Percentiles rank a stretch among this genome's conserved stretches.
phyloP scores from a whole-genome alignment of 2,797 vertebrate genomes.

The Taeniopygia guttata region DNA sequence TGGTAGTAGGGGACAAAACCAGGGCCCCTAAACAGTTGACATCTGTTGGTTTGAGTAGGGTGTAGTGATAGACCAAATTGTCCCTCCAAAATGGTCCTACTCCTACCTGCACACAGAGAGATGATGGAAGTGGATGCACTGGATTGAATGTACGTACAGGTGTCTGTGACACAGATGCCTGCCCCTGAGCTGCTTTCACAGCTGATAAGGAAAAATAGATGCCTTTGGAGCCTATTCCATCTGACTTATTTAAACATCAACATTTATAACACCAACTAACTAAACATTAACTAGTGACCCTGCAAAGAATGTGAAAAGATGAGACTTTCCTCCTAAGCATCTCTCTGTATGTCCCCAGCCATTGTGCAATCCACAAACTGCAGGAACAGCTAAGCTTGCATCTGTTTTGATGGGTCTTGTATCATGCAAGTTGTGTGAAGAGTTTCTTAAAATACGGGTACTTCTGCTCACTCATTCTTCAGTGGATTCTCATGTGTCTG shows the following conservation, averaged over 20 bases:
- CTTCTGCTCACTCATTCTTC: not conserved
- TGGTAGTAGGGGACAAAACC: not conserved
- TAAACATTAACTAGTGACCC: conserved; percentile 11
- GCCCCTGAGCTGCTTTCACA: not conserved
- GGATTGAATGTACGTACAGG: not conserved
- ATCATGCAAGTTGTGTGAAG: not conserved
- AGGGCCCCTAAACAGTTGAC: not conserved
- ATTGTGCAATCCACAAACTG: not conserved
- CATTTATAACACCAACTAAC: not conserved
- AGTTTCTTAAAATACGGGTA: not conserved
- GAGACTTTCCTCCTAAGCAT: not conserved
- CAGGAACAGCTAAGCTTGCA: not conserved
- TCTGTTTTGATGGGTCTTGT: not conserved
- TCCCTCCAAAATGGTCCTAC: not conserved
- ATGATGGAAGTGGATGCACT: not conserved
- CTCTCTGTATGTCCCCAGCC: not conserved
- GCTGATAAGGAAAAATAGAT: not conserved
- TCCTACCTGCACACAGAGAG: not conserved
- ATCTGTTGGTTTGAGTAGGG: not conserved
- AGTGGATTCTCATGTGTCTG: not conserved
- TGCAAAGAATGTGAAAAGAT: not conserved
- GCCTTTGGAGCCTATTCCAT: not conserved
- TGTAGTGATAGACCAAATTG: not conserved
- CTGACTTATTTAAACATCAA: conserved; percentile 29
- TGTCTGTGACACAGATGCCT: not conserved